Base-by-base conservation (phyloP, 1,140 invertebrate species). In the Popillia japonica region DNA sequence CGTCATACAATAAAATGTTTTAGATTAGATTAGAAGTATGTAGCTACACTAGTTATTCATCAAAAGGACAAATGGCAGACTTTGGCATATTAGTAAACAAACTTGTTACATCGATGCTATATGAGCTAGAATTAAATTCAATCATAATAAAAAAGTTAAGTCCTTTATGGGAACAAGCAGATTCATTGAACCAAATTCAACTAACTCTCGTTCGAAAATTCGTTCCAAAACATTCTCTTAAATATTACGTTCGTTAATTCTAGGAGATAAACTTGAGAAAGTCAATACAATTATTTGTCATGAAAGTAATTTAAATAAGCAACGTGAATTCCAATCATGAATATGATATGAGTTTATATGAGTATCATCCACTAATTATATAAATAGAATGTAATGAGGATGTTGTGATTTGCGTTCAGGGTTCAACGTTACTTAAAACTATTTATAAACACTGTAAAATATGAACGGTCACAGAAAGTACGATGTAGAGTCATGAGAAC, bases 401-500 rank as follows among this genome's bases (percentile, higher is more conserved):
- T 55, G 48, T 55, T 55, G 48, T 17, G 48, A 55, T 55, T 55
- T 55, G 48, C 48, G n/a, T 55, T 14, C 48, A 55, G 48, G 64
- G 64, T 40, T 72, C 64, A 40, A 72, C 64, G 64, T 72, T 72
- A 55, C 48, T 55, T 55, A n/a, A 55, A 55, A 55, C 48, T 55
- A 55, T 55, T 55, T 55, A 55, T 55, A 55, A 55, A 55, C 48
- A 17, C 0, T 6, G 48, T 55, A 55, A 55, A 17, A 55, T 17
- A 7, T n/a, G 48, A 14, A 14, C 10, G 14, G 48, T 55, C n/a
- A 17, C 14, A 55, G 6, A 55, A 55, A 55, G 17, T n/a, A 17
- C 48, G 17, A n/a, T 17, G 48, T 55, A 55, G 1, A 9, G 42
- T 44, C 8, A 44, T 44, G 42, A 44, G 14, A 44, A 55, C 48